Percentiles rank a stretch among this genome's conserved stretches.
These are phyloP conservation scores for Aelia acuminata DNA, from an alignment of 2,888 invertebrate species.

Conservation along the genomic window DNA sequence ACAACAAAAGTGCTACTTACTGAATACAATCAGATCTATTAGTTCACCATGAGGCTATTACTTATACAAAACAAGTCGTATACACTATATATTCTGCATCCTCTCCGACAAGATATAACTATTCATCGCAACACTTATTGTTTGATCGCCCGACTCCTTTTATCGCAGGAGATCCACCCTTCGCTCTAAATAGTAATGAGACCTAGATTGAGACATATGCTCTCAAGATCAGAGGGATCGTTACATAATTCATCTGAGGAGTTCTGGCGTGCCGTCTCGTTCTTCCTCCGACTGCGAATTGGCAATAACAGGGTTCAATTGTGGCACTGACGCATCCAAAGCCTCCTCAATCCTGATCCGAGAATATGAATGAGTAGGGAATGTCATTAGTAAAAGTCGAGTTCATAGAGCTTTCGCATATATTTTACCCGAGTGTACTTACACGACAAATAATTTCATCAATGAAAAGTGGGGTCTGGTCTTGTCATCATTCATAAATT, in stretches of 20 bases:
- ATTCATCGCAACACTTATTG: neutral
- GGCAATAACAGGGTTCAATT: constrained; percentile 33
- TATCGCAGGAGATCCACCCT: neutral
- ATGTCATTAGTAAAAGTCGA: neutral
- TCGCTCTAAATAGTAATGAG: constrained; percentile 4
- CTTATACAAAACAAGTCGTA: constrained; percentile 2
- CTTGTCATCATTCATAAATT: too few relatives aligned
- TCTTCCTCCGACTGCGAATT: neutral
- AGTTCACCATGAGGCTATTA: neutral
- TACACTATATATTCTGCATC: neutral
- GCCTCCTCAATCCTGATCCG: neutral
- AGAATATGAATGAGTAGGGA: neutral
- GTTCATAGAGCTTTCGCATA: neutral
- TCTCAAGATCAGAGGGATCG: neutral
- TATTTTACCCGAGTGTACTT: neutral
- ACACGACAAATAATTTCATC: too few relatives aligned
- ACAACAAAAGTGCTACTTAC: too few relatives aligned
- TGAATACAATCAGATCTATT: too few relatives aligned
- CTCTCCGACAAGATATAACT: neutral
- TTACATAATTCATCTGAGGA: constrained; percentile 18
- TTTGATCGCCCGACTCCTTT: neutral
- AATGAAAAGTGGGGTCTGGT: too few relatives aligned
- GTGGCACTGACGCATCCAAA: neutral
- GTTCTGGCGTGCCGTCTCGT: neutral
- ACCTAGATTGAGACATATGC: constrained; percentile 35